A percentile compares a stretch with the other conserved stretches of the same genome.
phyloP scores from a whole-genome alignment of 2,888 invertebrate species.

The Lacanobia oleracea region DNA sequence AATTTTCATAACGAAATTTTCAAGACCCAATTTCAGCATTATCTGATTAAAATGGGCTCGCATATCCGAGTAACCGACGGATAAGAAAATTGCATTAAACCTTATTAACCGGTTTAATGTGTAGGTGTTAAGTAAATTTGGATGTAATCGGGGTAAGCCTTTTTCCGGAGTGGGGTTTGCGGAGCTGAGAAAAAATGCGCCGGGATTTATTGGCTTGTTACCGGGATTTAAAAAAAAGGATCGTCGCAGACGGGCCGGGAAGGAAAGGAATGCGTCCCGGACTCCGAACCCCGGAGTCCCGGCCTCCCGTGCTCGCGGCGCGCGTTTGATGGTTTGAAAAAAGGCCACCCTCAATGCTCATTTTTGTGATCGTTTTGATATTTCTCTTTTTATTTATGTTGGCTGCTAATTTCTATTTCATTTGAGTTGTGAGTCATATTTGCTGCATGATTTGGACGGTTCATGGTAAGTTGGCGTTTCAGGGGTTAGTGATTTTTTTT shows the following conservation, averaged over 20 bases:
- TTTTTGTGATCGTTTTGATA: constrained; percentile 82
- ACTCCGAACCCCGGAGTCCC: constrained; percentile 30
- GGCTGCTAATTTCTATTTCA: constrained; percentile 66
- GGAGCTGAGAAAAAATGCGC: constrained; percentile 83
- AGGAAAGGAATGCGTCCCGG: constrained; percentile 82
- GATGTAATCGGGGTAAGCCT: constrained; percentile 89
- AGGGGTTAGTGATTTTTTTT: background rate
- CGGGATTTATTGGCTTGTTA: constrained; percentile 91
- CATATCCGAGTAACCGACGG: constrained; percentile 73
- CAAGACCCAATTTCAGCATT: constrained; percentile 82
- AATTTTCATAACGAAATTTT: constrained; percentile 84
- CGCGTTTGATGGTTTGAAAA: constrained; percentile 81
- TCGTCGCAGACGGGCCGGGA: constrained; percentile 79
- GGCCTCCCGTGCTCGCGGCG: constrained; percentile 71
- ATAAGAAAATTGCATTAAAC: constrained; percentile 87
- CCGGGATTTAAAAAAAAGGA: constrained; percentile 89
- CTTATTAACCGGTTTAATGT: constrained; percentile 87
- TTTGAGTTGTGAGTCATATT: constrained; percentile 32
- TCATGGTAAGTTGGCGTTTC: background rate
- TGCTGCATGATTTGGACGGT: constrained; percentile 2
- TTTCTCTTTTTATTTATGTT: constrained; percentile 69
- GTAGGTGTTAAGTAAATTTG: constrained; percentile 91
- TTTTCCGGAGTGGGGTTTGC: constrained; percentile 77
- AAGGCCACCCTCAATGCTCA: constrained; percentile 80
- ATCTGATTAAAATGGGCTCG: constrained; percentile 86